Percentiles rank a stretch among this genome's conserved stretches.
phyloP scores from a whole-genome alignment of 2,113 vertebrate genomes.

The Myrmophylax atrothorax region DNA sequence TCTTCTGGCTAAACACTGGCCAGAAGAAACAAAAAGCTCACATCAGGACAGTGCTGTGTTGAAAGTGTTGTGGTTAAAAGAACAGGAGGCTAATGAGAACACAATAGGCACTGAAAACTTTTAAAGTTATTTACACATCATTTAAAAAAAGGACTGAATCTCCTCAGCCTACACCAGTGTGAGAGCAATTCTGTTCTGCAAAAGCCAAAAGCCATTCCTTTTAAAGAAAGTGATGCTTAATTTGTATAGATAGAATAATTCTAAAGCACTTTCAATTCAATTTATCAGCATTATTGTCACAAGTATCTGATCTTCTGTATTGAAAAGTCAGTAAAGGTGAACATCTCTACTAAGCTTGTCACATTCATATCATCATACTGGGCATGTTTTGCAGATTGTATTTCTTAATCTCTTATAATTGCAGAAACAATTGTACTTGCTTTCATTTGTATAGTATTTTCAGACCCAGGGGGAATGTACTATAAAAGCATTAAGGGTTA shows the following conservation, averaged over 20 bases:
- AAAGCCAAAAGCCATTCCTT: background rate
- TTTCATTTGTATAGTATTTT: background rate
- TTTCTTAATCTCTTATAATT: background rate
- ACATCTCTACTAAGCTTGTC: background rate
- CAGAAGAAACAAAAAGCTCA: background rate
- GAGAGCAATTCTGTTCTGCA: background rate
- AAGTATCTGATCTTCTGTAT: background rate
- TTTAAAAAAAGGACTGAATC: background rate
- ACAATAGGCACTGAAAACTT: background rate
- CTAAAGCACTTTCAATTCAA: background rate
- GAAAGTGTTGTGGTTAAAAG: background rate
- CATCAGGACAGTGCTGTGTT: rapidly evolving
- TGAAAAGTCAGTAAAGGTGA: background rate
- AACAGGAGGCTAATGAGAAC: background rate
- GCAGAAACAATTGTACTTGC: background rate
- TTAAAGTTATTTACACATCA: background rate
- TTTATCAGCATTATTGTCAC: background rate
- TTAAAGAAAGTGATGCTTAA: background rate
- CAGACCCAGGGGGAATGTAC: background rate
- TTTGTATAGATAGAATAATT: background rate
- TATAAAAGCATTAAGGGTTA: background rate
- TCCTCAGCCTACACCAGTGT: background rate
- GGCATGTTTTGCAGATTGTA: background rate
- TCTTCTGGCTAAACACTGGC: background rate
- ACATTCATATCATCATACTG: background rate